A percentile compares a stretch with the other conserved stretches of the same genome.
Conservation (phyloP, 2,113 vertebrate genomes). For the Xenopus borealis region DNA sequence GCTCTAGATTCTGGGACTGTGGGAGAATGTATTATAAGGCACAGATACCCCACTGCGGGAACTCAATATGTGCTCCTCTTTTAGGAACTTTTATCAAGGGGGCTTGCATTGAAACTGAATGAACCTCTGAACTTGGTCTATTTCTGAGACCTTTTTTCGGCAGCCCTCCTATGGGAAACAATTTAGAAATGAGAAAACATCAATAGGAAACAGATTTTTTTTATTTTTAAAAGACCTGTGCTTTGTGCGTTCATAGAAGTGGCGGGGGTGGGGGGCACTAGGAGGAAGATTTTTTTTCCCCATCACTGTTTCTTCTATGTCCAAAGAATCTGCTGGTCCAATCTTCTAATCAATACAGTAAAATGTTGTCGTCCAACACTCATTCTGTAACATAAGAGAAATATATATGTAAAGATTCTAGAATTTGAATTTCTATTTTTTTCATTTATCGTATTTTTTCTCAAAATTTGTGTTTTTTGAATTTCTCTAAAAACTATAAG, state of each 20-base stretch:
- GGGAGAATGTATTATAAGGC: constrained; percentile 46
- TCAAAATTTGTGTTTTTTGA: too few relatives aligned
- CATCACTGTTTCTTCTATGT: too few relatives aligned
- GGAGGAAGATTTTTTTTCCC: too few relatives aligned
- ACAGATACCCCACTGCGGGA: constrained; percentile 1
- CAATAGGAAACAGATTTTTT: constrained; percentile 36
- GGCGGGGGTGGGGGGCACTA: too few relatives aligned
- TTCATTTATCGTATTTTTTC: too few relatives aligned
- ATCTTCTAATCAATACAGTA: too few relatives aligned
- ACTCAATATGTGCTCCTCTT: constrained; percentile 38
- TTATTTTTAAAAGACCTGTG: constrained; percentile 26
- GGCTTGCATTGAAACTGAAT: constrained; percentile 40
- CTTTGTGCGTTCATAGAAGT: not conserved
- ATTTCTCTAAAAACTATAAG: too few relatives aligned
- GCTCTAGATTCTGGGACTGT: constrained; percentile 42
- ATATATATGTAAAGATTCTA: too few relatives aligned
- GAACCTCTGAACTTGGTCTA: constrained; percentile 30
- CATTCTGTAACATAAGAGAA: too few relatives aligned
- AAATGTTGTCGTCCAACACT: too few relatives aligned
- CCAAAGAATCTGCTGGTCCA: too few relatives aligned
- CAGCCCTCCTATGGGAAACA: constrained; percentile 41
- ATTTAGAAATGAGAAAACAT: constrained; percentile 44
- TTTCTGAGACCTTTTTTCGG: not conserved
- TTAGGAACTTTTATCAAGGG: constrained; percentile 42
- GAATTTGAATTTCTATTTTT: too few relatives aligned